These are phyloP conservation scores for Potamilus streckersoni DNA, from an alignment of 1,140 invertebrate genomes.

Conservation along the genomic window DNA sequence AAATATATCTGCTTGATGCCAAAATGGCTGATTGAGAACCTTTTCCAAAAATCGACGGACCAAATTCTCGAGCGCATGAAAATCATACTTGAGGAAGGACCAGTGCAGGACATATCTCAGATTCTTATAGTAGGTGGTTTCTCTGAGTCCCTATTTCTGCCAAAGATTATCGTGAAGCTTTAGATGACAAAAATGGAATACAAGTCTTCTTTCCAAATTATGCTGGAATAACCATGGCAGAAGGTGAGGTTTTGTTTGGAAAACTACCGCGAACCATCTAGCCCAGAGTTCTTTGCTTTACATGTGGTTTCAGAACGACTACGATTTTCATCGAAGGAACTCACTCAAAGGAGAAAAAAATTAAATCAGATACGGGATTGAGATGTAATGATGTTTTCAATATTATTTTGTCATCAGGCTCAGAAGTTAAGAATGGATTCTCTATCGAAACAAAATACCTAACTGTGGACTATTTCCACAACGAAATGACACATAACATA, in stretches of 20 bases:
- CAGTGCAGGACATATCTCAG: neutral
- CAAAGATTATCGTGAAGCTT: constrained; percentile 13
- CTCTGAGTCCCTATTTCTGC: constrained; percentile 27
- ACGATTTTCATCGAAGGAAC: neutral
- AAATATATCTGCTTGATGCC: neutral
- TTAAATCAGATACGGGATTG: neutral
- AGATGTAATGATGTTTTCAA: no score
- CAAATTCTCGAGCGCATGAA: constrained; percentile 19
- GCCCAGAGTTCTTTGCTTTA: constrained; percentile 15
- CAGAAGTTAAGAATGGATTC: no score
- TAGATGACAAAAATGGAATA: constrained; percentile 1
- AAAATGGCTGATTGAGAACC: neutral
- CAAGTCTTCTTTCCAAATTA: constrained; percentile 26
- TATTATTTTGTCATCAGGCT: no score
- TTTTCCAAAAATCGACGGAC: constrained; percentile 6
- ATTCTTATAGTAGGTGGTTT: constrained; percentile 36
- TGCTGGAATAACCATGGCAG: constrained; percentile 20
- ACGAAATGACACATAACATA: no score
- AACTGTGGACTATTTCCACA: no score
- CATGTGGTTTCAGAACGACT: constrained; percentile 16
- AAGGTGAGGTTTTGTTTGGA: constrained; percentile 32
- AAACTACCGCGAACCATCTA: constrained; percentile 19
- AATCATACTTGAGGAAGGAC: neutral
- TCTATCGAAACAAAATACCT: no score
- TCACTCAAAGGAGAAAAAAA: neutral